Evolutionary conservation across 2,888 invertebrate genomes (phyloP).

Genomic region (Nephrotoma flavescens): DNA sequence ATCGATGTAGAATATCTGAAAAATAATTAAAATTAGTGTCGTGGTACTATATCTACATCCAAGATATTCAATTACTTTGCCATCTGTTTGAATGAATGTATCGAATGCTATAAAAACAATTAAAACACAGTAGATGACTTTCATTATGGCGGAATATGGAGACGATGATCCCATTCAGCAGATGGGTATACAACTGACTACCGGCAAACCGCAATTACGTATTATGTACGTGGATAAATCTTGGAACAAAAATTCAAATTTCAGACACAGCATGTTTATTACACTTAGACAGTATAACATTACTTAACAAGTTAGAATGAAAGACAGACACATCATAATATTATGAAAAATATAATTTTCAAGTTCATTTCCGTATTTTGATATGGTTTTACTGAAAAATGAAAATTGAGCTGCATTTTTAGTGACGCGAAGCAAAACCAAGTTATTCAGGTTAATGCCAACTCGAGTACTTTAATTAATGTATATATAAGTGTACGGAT

Average conservation of each 20-base stretch:
- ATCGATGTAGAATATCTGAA: background rate
- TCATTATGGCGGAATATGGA: background rate
- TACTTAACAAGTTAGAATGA: background rate
- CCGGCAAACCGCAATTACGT: background rate
- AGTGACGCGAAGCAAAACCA: background rate
- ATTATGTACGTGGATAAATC: background rate
- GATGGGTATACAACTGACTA: background rate
- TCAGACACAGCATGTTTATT: background rate
- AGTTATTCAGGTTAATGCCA: background rate
- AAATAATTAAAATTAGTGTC: background rate
- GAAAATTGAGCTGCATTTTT: background rate
- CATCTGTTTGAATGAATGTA: background rate
- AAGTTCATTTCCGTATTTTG: background rate
- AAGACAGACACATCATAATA: background rate
- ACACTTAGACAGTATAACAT: background rate
- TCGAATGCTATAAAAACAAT: background rate
- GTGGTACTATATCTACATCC: background rate
- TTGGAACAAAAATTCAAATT: background rate
- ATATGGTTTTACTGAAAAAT: background rate
- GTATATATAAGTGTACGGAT: background rate
- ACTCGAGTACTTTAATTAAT: background rate
- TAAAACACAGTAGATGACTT: background rate
- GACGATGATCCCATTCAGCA: background rate
- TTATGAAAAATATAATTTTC: background rate
- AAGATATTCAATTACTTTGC: background rate